Percentiles rank a stretch among this genome's conserved stretches.
phyloP scores from a whole-genome alignment of 2,113 vertebrate genomes.

The Leuciscus idus region DNA sequence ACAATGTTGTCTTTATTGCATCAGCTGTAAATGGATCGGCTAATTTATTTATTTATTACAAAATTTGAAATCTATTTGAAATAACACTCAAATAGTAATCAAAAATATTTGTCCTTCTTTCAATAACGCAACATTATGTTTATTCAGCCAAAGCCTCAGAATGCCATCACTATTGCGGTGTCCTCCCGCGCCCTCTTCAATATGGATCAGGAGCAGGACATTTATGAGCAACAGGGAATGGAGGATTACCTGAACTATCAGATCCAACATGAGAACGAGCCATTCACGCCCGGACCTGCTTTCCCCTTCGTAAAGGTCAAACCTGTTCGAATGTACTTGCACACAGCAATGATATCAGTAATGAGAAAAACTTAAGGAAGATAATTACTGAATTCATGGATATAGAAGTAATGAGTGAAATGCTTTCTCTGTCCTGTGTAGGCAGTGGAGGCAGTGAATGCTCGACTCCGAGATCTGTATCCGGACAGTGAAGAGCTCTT shows the following conservation, averaged over 20 bases:
- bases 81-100: background rate
- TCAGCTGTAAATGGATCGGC: no score
- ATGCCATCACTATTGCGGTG: conserved; percentile 92
- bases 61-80: background rate
- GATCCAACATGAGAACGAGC: conserved; percentile 88
- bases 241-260: conserved; percentile 93
- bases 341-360: background rate
- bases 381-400: background rate
- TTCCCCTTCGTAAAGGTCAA: conserved; percentile 94
- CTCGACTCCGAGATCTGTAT: conserved; percentile 85
- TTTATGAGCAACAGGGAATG: conserved; percentile 86
- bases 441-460: conserved; percentile 88
- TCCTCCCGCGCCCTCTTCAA: conserved; percentile 91
- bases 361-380: background rate
- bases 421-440: conserved; percentile 53
- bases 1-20: no score
- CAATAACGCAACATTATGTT: background rate
- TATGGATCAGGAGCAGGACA: conserved; percentile 92
- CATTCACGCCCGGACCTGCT: conserved; percentile 88
- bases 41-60: no score
- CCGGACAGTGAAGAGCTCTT: conserved; percentile 92
- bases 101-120: background rate
- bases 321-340: background rate
- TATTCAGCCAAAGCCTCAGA: conserved; percentile 87
- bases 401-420: background rate